Conservation (phyloP, 2,888 invertebrate genomes). For the Pristionchus mayeri region DNA sequence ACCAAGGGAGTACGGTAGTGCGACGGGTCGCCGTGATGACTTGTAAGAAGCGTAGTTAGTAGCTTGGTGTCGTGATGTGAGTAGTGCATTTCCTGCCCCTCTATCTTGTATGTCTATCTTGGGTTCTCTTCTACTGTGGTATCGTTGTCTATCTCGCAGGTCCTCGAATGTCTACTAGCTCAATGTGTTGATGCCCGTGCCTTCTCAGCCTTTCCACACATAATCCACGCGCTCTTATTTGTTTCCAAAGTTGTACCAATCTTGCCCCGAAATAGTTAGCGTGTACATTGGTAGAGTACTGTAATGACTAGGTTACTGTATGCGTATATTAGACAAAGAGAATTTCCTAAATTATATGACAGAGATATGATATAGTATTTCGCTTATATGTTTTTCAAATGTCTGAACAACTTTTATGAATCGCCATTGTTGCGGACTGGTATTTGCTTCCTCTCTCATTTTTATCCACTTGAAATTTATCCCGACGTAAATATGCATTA, state of each 20-base stretch:
- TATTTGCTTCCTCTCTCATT: not conserved
- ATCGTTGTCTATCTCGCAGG: conserved; percentile 27
- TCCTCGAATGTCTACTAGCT: conserved; percentile 12
- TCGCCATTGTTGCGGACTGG: conserved; percentile 5
- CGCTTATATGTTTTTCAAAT: not conserved
- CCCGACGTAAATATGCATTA: not conserved
- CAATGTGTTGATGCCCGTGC: conserved; percentile 15
- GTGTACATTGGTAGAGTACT: conserved; percentile 29
- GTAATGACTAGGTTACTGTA: conserved; percentile 14
- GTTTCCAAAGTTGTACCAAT: conserved; percentile 1
- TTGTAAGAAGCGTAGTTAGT: not conserved
- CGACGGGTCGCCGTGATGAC: not conserved
- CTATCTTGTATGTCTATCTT: not conserved
- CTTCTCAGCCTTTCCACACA: not conserved
- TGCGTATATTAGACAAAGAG: not conserved
- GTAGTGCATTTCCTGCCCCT: not conserved
- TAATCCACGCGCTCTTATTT: not conserved
- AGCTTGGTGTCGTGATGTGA: conserved; percentile 20
- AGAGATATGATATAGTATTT: conserved; percentile 34
- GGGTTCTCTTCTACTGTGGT: conserved; percentile 18
- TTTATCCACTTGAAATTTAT: conserved; percentile 20
- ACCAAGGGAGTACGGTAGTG: conserved; percentile 50
- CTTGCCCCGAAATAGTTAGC: conserved; percentile 3
- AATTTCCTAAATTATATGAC: conserved; percentile 28
- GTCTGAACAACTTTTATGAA: not conserved